Base-by-base conservation (phyloP, 1,140 invertebrate genomes). In the Pinna nobilis region DNA sequence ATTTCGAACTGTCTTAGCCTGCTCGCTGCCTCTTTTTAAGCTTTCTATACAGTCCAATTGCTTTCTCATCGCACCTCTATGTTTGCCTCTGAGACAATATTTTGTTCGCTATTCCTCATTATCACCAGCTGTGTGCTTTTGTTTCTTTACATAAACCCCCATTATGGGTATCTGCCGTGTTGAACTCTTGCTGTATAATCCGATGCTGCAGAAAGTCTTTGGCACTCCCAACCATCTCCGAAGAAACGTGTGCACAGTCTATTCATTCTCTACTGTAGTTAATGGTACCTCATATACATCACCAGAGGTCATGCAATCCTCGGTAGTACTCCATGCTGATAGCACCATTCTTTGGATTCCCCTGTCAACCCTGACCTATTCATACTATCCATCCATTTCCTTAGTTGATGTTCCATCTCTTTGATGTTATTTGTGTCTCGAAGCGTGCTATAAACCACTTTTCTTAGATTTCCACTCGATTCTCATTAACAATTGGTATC, bases 301-400 rank as follows among this genome's bases (percentile, higher is more conserved):
- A 68, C 23, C 49, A 63, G 23, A 13, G 28, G 57, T 65, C 65
- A 72, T 32, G 20, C 20, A 7, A 23, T 11, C 23, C 50, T 51
- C 7, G 60, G 37, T n/a, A 63, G 35, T 11, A 55, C 47, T 30
- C 70, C 70, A 50, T 72, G 70, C 32, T 77, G 70, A 59, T 74
- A 74, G 1, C 53, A 49, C 66, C 70, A 79, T 20, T 60, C 74
- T 28, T 76, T 74, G 49, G 44, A 79, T 37, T 73, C 70, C 33
- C 65, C 66, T 57, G 74, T 51, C 41, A 76, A 49, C 3, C 66
- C 66, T 41, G n/a, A 59, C 44, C 28, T 70, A 15, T 74, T 61
- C 7, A 70, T 55, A 5, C 61, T 73, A 6, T 53, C 23, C 69
- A 74, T 50, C 74, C 65, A 69, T 25, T 57, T 50, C 33, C 61